A percentile compares a stretch with the other conserved stretches of the same genome.
Evolutionary conservation across 2,113 vertebrate genomes (phyloP).

Genomic region (Urocolius indicus): DNA sequence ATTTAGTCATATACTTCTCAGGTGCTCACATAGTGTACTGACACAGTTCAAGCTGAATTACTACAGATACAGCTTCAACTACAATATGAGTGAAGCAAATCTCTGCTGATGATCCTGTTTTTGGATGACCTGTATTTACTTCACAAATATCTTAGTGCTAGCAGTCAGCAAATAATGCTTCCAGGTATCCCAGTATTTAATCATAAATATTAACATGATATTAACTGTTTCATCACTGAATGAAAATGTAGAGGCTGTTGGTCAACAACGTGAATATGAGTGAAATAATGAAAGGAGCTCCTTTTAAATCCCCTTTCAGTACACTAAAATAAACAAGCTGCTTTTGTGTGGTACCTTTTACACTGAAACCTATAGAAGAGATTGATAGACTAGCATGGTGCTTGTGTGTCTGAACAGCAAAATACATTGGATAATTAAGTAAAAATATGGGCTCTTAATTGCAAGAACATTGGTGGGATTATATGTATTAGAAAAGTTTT

Average conservation of each 20-base stretch:
- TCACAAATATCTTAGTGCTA: neutral
- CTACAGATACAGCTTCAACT: neutral
- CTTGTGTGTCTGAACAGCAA: neutral
- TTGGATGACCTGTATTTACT: neutral
- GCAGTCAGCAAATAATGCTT: neutral
- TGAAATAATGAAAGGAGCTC: neutral
- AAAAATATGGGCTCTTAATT: neutral
- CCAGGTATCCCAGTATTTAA: neutral
- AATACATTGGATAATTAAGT: neutral
- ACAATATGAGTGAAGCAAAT: neutral
- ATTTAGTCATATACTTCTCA: neutral
- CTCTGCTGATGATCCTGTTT: neutral
- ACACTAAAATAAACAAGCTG: neutral
- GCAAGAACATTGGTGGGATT: neutral
- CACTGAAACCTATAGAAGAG: neutral
- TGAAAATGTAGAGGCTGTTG: neutral
- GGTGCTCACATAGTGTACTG: neutral
- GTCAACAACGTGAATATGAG: neutral
- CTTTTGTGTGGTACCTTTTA: neutral
- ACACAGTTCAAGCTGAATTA: neutral
- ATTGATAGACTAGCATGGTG: neutral
- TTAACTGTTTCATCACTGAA: neutral
- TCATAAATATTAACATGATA: neutral
- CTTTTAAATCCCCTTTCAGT: neutral
- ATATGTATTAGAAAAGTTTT: neutral